Evolutionary conservation across 2,113 vertebrate species (phyloP), one percentile per base, ranked within the genome.

Genomic region (Electrona antarctica): DNA sequence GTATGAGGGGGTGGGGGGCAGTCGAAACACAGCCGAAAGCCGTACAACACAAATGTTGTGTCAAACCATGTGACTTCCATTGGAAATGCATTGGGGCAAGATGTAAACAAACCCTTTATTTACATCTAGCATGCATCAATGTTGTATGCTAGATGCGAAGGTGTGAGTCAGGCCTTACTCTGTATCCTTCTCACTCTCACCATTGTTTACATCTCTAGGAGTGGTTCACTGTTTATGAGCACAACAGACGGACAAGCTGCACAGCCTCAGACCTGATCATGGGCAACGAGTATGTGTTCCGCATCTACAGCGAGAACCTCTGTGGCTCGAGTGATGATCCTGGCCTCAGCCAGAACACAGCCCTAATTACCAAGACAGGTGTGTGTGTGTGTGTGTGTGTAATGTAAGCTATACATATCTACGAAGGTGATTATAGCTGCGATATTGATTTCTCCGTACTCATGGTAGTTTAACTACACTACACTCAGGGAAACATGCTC

Each of bases 281-380:
- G 88, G 96, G 95, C 33, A 97, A 97, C 0, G 94, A 96, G 51
- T 97, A 96, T 78, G 91, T 89, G 82, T 97, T 97, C 92, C 93
- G 95, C 0, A 76, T 97, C 54, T 97, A 77, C 91, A 95, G 93
- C 0, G 93, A 96, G 85, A 97, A 97, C 80, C 55, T 95, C 28
- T 95, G 94, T 2, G 96, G 96, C 2, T 84, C 92, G 67, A 96
- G 96, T 0, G 96, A 97, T 11, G 90, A 82, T 0, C 77, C 95
- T 0, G 77, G 91, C 0, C 0, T 84, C 2, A 92, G 95, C 90
- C 96, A 96, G 90, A 94, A 96, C 92, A 96, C 89, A 0, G 96
- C 96, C 9, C 11, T 13, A 46, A 95, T 98, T 50, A 65, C 81
- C 61, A 97, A 97, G 87, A 83, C 88, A 76, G 95, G 95, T 96